Evolutionary conservation across 2,888 invertebrate species (phyloP).

Genomic region (Malachius bipustulatus): DNA sequence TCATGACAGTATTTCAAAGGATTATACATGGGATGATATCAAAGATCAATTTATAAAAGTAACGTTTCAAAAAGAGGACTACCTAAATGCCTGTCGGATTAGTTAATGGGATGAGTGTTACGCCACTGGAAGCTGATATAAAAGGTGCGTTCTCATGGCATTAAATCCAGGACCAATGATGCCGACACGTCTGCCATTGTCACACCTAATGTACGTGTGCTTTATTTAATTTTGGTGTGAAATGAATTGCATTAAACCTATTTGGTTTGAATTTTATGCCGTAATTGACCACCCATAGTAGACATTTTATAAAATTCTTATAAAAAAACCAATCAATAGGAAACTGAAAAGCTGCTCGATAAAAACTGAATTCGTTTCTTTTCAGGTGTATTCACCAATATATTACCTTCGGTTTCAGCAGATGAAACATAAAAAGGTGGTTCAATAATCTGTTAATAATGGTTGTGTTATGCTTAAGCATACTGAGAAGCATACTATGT

Average conservation of each 20-base stretch:
- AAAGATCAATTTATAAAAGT: too few species aligned
- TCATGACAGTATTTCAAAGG: too few species aligned
- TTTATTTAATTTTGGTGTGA: constrained; percentile 18
- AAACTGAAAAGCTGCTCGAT: background rate
- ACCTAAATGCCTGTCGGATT: too few species aligned
- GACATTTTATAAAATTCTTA: constrained; percentile 16
- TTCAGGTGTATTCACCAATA: background rate
- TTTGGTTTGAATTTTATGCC: constrained; percentile 16
- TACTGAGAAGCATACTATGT: too few species aligned
- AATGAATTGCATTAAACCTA: constrained; percentile 18
- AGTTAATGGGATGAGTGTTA: too few species aligned
- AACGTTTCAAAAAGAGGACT: too few species aligned
- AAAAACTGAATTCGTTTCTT: constrained; percentile 3
- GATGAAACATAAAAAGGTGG: background rate
- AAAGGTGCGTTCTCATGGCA: constrained; percentile 16
- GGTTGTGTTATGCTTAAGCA: too few species aligned
- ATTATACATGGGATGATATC: too few species aligned
- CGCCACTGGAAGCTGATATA: constrained; percentile 13
- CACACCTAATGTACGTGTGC: constrained; percentile 19
- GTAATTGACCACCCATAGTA: constrained; percentile 18
- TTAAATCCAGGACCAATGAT: constrained; percentile 14
- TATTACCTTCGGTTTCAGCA: background rate
- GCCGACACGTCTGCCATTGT: constrained; percentile 19
- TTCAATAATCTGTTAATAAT: constrained; percentile 1
- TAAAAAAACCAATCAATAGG: constrained; percentile 17